Evolutionary conservation across 2,113 vertebrate species (phyloP).

Genomic region (Strix uralensis): DNA sequence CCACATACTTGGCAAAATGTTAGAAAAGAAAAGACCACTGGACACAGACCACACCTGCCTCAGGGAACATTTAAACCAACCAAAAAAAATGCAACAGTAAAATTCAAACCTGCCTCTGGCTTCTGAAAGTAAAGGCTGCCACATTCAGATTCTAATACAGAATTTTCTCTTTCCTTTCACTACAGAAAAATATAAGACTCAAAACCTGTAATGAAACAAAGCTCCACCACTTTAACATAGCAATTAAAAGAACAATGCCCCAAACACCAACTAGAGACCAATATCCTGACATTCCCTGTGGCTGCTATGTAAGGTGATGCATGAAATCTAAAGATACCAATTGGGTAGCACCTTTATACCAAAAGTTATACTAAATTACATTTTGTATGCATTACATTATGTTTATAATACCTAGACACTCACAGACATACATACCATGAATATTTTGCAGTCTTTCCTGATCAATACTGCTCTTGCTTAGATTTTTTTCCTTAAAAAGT

Average conservation of each 20-base stretch:
- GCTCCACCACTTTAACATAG: not conserved
- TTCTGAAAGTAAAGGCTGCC: not conserved
- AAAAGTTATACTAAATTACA: not conserved
- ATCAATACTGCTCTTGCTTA: not conserved
- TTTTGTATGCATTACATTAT: not conserved
- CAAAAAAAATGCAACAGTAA: not conserved
- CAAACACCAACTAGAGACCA: not conserved
- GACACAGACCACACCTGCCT: not conserved
- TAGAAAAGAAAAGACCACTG: not conserved
- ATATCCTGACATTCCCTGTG: not conserved
- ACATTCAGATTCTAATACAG: not conserved
- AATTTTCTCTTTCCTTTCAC: not conserved
- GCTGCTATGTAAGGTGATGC: not conserved
- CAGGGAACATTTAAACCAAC: not conserved
- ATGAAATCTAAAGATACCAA: not conserved
- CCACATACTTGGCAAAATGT: not conserved
- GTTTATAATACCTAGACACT: not conserved
- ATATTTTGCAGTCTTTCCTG: not conserved
- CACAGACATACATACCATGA: not conserved
- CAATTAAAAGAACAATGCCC: not conserved
- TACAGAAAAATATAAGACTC: not conserved
- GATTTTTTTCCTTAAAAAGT: not conserved
- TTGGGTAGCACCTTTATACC: not conserved
- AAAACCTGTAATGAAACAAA: not conserved
- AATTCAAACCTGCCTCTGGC: not conserved